Conservation (phyloP, 2,797 vertebrate genomes). For the Oceanodroma leucorhoa region DNA sequence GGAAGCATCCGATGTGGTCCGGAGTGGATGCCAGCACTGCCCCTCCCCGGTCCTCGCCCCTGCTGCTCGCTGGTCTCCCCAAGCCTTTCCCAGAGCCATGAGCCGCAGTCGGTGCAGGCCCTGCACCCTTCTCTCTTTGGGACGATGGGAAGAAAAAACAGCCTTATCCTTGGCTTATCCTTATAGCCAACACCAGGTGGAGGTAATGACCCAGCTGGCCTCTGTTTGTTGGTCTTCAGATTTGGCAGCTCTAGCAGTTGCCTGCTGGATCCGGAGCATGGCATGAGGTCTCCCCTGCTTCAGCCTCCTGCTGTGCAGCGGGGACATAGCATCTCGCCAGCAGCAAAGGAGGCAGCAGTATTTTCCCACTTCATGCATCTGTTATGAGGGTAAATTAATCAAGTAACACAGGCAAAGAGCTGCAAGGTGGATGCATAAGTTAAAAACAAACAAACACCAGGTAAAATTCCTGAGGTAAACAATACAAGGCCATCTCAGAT, state of each 20-base stretch:
- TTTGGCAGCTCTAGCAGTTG: neutral
- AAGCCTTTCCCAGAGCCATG: neutral
- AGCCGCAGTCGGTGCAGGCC: too few species aligned
- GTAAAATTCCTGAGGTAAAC: neutral
- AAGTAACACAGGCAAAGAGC: neutral
- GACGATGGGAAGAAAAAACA: neutral
- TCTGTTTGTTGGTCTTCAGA: neutral
- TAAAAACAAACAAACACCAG: neutral
- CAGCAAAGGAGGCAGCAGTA: neutral
- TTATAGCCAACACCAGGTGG: neutral
- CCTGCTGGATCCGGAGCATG: fast-evolving
- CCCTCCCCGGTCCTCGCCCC: neutral
- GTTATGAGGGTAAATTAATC: neutral
- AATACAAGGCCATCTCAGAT: neutral
- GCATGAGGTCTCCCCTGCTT: neutral
- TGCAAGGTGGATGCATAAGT: neutral
- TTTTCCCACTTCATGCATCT: neutral
- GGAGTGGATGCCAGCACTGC: neutral
- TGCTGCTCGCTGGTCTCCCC: neutral
- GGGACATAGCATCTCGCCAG: neutral
- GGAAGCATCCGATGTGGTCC: neutral
- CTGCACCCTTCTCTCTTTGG: neutral
- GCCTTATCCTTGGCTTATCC: neutral
- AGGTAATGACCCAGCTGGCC: neutral
- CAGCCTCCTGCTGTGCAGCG: neutral